These are phyloP conservation scores for Tubiluchus corallicola DNA, from an alignment of 2,888 invertebrate species.

Conservation along the genomic window DNA sequence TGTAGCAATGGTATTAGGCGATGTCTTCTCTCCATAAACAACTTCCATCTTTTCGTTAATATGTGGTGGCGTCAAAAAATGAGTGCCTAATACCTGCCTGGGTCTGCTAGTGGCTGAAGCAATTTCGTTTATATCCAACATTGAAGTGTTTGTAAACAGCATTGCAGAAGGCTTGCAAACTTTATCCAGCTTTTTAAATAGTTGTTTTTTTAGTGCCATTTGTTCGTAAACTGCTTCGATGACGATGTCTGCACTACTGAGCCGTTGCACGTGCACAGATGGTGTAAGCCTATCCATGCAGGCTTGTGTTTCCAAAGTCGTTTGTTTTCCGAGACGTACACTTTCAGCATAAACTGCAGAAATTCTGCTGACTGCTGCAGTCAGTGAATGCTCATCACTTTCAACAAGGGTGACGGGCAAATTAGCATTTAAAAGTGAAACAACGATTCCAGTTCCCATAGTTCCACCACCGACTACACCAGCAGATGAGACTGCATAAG, in stretches of 20 bases:
- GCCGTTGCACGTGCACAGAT: too few species aligned
- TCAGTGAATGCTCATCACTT: conserved; percentile 22
- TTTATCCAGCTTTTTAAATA: conserved; percentile 25
- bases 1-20: conserved; percentile 26
- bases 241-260: conserved; percentile 16
- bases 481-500: too few species aligned
- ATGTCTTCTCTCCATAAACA: conserved; percentile 24
- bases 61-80: conserved; percentile 30
- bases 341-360: too few species aligned
- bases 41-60: conserved; percentile 27
- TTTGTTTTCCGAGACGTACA: too few species aligned
- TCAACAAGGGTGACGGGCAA: conserved; percentile 24
- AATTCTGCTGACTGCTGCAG: too few species aligned
- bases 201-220: conserved; percentile 25
- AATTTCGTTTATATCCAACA: conserved; percentile 27
- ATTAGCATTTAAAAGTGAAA: conserved; percentile 24
- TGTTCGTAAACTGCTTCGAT: conserved; percentile 31
- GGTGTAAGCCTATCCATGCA: too few species aligned
- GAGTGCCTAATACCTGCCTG: conserved; percentile 26
- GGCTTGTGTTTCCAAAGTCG: too few species aligned
- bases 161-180: conserved; percentile 24
- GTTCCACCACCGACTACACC: conserved; percentile 29
- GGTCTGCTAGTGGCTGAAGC: conserved; percentile 22
- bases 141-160: conserved; percentile 29
- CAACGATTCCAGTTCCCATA: conserved; percentile 31